Percentiles rank a stretch among this genome's conserved stretches.
Conservation (phyloP, 2,797 vertebrate species). For the Eleutherodactylus coqui region DNA sequence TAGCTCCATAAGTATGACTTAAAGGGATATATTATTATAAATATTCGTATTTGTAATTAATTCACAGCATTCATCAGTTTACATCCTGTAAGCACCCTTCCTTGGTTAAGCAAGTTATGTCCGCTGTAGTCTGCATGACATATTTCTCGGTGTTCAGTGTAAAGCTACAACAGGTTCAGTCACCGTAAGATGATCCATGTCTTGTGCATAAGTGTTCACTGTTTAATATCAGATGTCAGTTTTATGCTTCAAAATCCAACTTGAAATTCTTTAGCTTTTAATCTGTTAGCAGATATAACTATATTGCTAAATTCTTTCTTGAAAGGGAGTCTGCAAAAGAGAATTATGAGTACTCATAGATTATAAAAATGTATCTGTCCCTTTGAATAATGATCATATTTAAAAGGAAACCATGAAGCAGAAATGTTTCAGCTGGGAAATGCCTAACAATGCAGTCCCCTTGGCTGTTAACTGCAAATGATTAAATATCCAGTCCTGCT, state of each 20-base stretch:
- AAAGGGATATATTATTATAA: not conserved
- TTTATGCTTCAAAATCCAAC: slow-evolving; percentile 40
- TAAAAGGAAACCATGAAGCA: slow-evolving; percentile 39
- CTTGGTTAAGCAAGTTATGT: not conserved
- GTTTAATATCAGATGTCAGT: slow-evolving; percentile 55
- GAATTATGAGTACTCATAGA: slow-evolving; percentile 45
- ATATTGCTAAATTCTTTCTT: slow-evolving; percentile 56
- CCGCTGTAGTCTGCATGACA: not conserved
- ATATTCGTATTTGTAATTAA: not conserved
- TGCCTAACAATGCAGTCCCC: slow-evolving; percentile 18
- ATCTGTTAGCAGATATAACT: slow-evolving; percentile 42
- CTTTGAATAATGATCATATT: slow-evolving; percentile 46
- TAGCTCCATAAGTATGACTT: not conserved
- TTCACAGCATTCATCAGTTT: not conserved
- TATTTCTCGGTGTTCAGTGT: not conserved
- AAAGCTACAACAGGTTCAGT: slow-evolving; percentile 47
- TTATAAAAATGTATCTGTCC: slow-evolving; percentile 39
- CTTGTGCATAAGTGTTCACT: slow-evolving; percentile 41
- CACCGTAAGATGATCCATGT: slow-evolving; percentile 23
- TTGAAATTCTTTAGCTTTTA: slow-evolving; percentile 49
- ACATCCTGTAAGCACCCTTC: slow-evolving; percentile 7
- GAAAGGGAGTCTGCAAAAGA: slow-evolving; percentile 44
- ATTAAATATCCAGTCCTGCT: slow-evolving; percentile 35
- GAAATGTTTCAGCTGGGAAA: slow-evolving; percentile 36
- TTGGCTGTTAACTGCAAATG: slow-evolving; percentile 18